A percentile compares a stretch with the other conserved stretches of the same genome.
These are phyloP conservation scores for Staurois parvus DNA, from an alignment of 2,797 vertebrate genomes.

Conservation along the genomic window DNA sequence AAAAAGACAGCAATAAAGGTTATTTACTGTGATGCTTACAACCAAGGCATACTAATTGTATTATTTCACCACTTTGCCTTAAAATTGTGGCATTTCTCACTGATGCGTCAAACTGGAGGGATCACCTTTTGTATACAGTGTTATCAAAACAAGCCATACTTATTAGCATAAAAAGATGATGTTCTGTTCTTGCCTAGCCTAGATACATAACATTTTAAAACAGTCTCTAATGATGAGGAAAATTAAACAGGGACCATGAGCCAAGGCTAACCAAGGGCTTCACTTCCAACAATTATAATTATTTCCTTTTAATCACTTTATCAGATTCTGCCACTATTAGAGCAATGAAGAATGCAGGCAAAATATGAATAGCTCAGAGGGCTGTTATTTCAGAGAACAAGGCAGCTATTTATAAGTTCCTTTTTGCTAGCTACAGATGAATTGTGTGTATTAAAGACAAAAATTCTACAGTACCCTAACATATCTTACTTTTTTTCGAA, in stretches of 20 bases:
- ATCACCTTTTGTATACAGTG: not conserved
- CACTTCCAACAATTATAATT: slow-evolving; percentile 34
- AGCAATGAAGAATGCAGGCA: slow-evolving; percentile 36
- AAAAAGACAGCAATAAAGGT: too few relatives aligned
- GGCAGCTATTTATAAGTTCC: slow-evolving; percentile 41
- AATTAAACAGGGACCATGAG: slow-evolving; percentile 42
- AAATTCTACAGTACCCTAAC: slow-evolving; percentile 25
- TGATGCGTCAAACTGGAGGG: not conserved
- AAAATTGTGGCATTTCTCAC: too few relatives aligned
- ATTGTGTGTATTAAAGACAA: slow-evolving; percentile 27
- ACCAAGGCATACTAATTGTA: too few relatives aligned
- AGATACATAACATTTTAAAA: slow-evolving; percentile 19
- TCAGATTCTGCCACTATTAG: slow-evolving; percentile 33
- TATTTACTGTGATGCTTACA: too few relatives aligned
- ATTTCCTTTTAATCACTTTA: slow-evolving; percentile 46
- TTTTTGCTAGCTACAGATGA: slow-evolving; percentile 29
- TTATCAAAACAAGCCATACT: slow-evolving; percentile 25
- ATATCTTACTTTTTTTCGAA: not conserved
- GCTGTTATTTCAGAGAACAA: slow-evolving; percentile 44
- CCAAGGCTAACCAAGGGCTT: slow-evolving; percentile 36
- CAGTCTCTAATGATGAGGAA: slow-evolving; percentile 32
- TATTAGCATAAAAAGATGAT: slow-evolving; percentile 36
- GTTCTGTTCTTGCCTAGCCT: slow-evolving; percentile 5
- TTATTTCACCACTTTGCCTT: too few relatives aligned
- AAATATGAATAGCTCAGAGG: slow-evolving; percentile 23